Base-by-base conservation (phyloP, 2,888 invertebrate species). In the Atrina japonica region DNA sequence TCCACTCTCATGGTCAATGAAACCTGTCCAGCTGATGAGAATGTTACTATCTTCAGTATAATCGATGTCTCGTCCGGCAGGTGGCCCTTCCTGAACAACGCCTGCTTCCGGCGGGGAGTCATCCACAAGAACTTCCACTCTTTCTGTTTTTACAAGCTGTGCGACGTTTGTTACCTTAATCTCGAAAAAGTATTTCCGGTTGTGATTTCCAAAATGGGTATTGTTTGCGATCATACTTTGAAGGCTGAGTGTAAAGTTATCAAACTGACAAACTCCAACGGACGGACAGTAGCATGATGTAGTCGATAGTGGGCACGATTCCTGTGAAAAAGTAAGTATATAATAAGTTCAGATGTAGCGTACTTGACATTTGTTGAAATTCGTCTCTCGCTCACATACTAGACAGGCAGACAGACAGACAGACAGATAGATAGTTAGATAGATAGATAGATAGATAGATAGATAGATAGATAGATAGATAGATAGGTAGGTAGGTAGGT, bases 71-170 rank as follows among this genome's bases (percentile, higher is more conserved):
- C 3, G 16, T 2, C 29, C 49, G 5, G 43, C 67, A 14, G 18
- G 21, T 3, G 53, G 16, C 1, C 56, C 56, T 64, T 84, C 84
- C 47, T 47, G 50, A 11, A 83, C 77, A 14, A 70, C 59, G n/a
- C 84, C 84, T 18, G 45, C 59, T 5, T 67, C 73, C 6, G 84
- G 84, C 16, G 81, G 80, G 2, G 84, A 82, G 9, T 73, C 77
- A 50, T 83, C 84, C 18, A 82, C 75, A 6, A 81, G 55, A n/a
- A 84, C 75, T 30, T 80, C 74, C 1, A 78, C n/a, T 21, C 70
- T 73, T 47, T 77, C 73, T 41, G 66, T 58, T 16, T 65, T 72
- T 7, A 55, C 11, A n/a, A 84, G 75, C 7, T 56, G 52, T 9
- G 84, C 84, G 21, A 74, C 67, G 61, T 84, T 84, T 25, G 76